Evolutionary conservation across 2,888 invertebrate genomes (phyloP), one percentile per base, ranked within the genome.

Genomic region (Spilosoma lubricipeda): DNA sequence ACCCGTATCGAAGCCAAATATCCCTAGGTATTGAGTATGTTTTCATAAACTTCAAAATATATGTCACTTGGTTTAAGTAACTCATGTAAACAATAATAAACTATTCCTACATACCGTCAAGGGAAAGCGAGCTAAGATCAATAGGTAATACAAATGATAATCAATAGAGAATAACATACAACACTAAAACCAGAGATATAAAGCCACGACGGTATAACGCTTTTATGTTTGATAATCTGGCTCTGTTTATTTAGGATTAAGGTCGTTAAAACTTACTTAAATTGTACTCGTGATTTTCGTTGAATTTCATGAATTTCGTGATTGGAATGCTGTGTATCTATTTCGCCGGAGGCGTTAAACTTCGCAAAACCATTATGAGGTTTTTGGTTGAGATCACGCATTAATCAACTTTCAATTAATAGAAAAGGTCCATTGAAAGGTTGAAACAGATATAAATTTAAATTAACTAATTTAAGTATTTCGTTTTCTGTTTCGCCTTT

Each of bases 171-270:
- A 63, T 15, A 68, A 52, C 52, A 5, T 68, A 13, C 56, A 23
- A 5, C 33, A 52, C 27, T 48, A 68, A 68, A n/a, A 36, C n/a
- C n/a, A 11, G 15, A 56, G 30, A 27, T 63, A 27, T 52, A n/a
- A 69, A 56, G 56, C 56, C 36, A 69, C 13, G 36, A 18, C 18
- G 56, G 56, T 56, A 69, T 18, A 33, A 36, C 30, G 48, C 27
- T 27, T 39, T 69, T 56, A 1, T 69, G n/a, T 69, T 69, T 69
- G 66, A 64, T 75, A 27, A 30, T 67, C 52, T 63, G 7, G 13
- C 27, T 72, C 69, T 73, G 74, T 76, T 79, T 72, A 48, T 75
- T 74, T 70, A 33, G 42, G 68, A 70, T 74, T 73, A 73, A 71
- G 42, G 70, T 13, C 64, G 11, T 75, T 39, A 68, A 75, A 52